These are phyloP conservation scores for Agelaius tricolor DNA, from an alignment of 2,113 vertebrate genomes.

Conservation along the genomic window DNA sequence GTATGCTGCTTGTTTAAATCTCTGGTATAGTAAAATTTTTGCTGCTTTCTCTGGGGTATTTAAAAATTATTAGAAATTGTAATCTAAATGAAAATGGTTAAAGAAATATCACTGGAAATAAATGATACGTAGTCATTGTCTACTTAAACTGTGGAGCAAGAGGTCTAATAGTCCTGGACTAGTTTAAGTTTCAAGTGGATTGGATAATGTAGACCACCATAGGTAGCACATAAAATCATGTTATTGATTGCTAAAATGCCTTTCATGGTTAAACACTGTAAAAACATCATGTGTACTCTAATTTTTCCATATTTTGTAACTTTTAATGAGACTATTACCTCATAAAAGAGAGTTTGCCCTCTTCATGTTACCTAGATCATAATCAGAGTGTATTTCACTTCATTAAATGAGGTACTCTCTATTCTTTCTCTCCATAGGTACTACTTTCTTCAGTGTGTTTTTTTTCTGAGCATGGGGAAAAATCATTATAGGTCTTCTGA, in stretches of 20 bases:
- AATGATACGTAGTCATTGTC: not conserved
- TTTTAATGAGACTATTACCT: not conserved
- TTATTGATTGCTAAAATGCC: not conserved
- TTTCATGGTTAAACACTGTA: not conserved
- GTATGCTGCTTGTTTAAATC: not conserved
- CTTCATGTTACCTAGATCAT: not conserved
- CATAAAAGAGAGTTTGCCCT: not conserved
- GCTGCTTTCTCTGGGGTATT: not conserved
- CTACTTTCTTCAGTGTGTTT: not conserved
- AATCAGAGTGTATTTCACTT: not conserved
- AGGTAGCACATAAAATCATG: not conserved
- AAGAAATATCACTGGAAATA: not conserved
- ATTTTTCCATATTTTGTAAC: not conserved
- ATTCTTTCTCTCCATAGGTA: not conserved
- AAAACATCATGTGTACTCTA: not conserved
- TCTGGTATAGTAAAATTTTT: not conserved
- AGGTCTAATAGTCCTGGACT: not conserved
- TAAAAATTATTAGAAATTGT: not conserved
- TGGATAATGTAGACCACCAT: not conserved
- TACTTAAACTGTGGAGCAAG: not conserved
- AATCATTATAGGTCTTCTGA: not conserved
- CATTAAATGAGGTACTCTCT: not conserved
- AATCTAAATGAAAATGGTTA: not conserved
- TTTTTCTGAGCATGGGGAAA: not conserved
- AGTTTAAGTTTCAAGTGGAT: not conserved